A percentile compares a stretch with the other conserved stretches of the same genome.
Evolutionary conservation across 1,140 invertebrate genomes (phyloP).

Genomic region (Lordiphosa mommai): DNA sequence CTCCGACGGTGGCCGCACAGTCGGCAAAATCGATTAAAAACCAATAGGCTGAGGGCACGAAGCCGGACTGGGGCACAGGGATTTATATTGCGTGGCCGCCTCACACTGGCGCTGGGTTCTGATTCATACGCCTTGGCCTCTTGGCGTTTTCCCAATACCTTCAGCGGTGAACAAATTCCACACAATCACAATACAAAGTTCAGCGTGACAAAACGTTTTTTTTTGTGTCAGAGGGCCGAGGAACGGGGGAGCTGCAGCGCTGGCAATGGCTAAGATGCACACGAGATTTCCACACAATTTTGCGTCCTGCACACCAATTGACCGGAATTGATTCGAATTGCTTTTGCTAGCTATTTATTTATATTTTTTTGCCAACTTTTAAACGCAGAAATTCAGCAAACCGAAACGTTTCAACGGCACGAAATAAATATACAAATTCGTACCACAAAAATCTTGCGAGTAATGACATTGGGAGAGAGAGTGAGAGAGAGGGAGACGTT

Average conservation of each 20-base stretch:
- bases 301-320: conserved; percentile 12
- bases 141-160: conserved; percentile 11
- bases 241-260: conserved; percentile 12
- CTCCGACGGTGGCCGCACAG: conserved; percentile 27
- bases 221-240: conserved; percentile 2
- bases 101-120: conserved; percentile 16
- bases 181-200: conserved; percentile 49
- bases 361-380: conserved; percentile 14
- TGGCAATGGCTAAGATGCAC: conserved; percentile 30
- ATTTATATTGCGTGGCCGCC: conserved; percentile 1
- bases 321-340: neutral
- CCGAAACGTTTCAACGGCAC: conserved; percentile 43
- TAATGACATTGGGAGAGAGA: neutral
- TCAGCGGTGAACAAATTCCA: conserved; percentile 42
- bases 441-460: neutral
- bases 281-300: neutral
- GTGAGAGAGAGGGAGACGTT: too few species aligned
- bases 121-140: conserved; percentile 15
- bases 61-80: conserved; percentile 5
- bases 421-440: conserved; percentile 66
- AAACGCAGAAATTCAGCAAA: conserved; percentile 30
- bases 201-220: conserved; percentile 66
- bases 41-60: conserved; percentile 37
- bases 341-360: neutral
- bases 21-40: conserved; percentile 71